These are phyloP conservation scores for Hirudo medicinalis DNA, from an alignment of 1,140 invertebrate species.

Conservation along the genomic window DNA sequence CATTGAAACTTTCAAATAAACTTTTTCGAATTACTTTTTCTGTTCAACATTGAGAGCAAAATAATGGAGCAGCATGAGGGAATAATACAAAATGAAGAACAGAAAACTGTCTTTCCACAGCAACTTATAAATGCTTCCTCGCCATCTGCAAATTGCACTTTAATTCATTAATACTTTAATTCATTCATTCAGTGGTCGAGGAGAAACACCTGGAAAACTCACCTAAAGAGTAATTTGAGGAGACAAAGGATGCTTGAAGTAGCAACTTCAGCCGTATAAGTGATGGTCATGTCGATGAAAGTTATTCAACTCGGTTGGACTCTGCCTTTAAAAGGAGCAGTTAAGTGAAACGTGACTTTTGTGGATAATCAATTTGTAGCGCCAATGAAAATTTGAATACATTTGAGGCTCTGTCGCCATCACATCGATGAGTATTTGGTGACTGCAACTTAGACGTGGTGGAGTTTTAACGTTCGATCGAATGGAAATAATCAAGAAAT, in stretches of 20 bases:
- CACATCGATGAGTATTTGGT: too few species aligned
- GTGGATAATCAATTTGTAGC: too few species aligned
- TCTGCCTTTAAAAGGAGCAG: too few species aligned
- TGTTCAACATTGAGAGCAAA: slow-evolving; percentile 65
- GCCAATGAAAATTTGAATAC: too few species aligned
- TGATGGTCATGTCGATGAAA: slow-evolving; percentile 58
- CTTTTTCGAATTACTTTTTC: slow-evolving; percentile 57
- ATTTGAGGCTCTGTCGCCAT: too few species aligned
- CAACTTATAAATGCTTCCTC: slow-evolving; percentile 91
- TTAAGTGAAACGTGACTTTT: too few species aligned
- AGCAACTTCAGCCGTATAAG: slow-evolving; percentile 73
- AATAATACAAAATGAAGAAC: slow-evolving; percentile 70
- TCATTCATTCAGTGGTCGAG: background rate
- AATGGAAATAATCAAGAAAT: too few species aligned
- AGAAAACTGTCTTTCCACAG: slow-evolving; percentile 83
- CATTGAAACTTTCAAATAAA: background rate
- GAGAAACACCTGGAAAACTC: slow-evolving; percentile 27
- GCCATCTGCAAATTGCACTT: slow-evolving; percentile 58
- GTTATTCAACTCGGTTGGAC: too few species aligned
- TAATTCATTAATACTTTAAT: background rate
- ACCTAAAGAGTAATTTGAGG: slow-evolving; percentile 65
- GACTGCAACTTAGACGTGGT: too few species aligned
- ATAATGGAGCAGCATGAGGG: slow-evolving; percentile 75
- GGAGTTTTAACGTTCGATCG: too few species aligned
- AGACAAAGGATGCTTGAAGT: slow-evolving; percentile 68